phyloP scores from a whole-genome alignment of 2,797 vertebrate species.

The Rhinophrynus dorsalis region DNA sequence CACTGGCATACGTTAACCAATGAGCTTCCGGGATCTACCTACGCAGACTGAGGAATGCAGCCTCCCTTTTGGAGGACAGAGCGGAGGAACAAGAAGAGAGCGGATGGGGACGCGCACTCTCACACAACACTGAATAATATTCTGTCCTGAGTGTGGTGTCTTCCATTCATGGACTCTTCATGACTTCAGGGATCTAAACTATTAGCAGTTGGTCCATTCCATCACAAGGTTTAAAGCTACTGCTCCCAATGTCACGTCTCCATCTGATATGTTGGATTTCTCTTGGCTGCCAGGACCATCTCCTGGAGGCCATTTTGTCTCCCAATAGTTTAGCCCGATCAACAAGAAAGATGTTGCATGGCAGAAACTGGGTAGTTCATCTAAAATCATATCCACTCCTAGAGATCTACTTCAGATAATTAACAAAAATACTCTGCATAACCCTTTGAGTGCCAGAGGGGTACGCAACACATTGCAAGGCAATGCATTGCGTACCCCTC shows the following conservation, averaged over 20 bases:
- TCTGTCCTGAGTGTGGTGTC: not conserved
- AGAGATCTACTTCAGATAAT: too few relatives aligned
- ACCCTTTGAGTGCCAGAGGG: too few relatives aligned
- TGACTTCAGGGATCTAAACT: not conserved
- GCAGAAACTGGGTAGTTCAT: too few relatives aligned
- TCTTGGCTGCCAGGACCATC: too few relatives aligned
- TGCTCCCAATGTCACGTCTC: not conserved
- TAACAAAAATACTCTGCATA: too few relatives aligned
- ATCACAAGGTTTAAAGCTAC: not conserved
- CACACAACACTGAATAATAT: constrained; percentile 26
- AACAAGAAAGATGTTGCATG: too few relatives aligned
- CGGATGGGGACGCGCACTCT: constrained; percentile 34
- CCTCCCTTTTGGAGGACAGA: not conserved
- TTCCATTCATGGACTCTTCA: not conserved
- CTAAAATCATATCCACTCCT: too few relatives aligned
- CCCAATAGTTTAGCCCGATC: too few relatives aligned
- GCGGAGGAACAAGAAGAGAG: not conserved
- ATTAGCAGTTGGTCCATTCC: not conserved
- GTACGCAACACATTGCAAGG: too few relatives aligned
- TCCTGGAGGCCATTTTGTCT: too few relatives aligned
- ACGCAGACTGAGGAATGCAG: constrained; percentile 62
- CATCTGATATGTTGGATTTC: not conserved
- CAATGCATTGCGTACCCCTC: too few relatives aligned
- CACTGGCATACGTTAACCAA: constrained; percentile 91
- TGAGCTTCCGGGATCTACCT: constrained; percentile 78